phyloP scores from a whole-genome alignment of 2,888 invertebrate genomes.

The Idaea biselata region DNA sequence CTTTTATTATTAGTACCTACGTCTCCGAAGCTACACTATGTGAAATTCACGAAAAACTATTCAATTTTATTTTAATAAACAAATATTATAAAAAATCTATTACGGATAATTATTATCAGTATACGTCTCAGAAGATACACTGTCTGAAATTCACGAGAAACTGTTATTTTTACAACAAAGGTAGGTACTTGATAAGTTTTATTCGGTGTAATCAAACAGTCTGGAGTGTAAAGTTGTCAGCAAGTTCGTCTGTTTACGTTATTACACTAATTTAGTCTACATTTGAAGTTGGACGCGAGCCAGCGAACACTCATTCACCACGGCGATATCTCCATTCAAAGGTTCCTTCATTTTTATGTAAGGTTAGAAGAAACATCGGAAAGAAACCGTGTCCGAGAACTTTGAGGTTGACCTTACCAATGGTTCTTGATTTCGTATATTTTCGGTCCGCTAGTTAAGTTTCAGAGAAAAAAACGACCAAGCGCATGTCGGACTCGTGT shows the following conservation, averaged over 20 bases:
- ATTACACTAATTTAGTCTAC: constrained; percentile 44
- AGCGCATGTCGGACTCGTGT: too few relatives aligned
- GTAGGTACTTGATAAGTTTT: constrained; percentile 26
- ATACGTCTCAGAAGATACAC: neutral
- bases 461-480: neutral
- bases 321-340: constrained; percentile 45
- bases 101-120: too few relatives aligned
- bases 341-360: neutral
- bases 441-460: neutral
- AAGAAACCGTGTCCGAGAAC: neutral
- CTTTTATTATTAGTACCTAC: too few relatives aligned
- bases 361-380: neutral
- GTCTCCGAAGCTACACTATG: too few relatives aligned
- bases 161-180: constrained; percentile 10
- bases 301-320: constrained; percentile 36
- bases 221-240: constrained; percentile 62
- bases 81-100: too few relatives aligned
- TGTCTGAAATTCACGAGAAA: neutral
- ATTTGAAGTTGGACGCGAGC: constrained; percentile 43
- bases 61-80: too few relatives aligned
- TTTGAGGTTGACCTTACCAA: neutral
- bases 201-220: constrained; percentile 40
- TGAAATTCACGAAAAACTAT: too few relatives aligned
- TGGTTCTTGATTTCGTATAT: neutral
- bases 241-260: constrained; percentile 62